Evolutionary conservation across 2,888 invertebrate genomes (phyloP), one percentile per base, ranked within the genome.

Genomic region (Chloroclysta siterata): DNA sequence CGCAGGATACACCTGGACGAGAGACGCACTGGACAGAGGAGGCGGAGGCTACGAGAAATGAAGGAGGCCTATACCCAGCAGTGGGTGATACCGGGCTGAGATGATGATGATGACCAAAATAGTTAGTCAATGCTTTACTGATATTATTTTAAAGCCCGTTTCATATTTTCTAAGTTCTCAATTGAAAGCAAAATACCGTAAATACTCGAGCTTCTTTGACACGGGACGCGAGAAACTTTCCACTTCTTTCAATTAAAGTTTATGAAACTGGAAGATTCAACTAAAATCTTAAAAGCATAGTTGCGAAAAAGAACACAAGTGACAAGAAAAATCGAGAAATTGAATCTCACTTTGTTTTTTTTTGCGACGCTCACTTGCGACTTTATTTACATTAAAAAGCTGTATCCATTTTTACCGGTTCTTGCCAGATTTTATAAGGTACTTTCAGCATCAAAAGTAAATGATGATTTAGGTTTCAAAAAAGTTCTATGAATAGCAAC

Each of bases 271-370:
- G 56, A 33, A 53, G 53, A 65, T 36, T 46, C 28, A 60, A 51
- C 58, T 46, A 58, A 51, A 67, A 63, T 47, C 47, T 46, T 65
- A 53, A 60, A 62, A 55, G 55, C 47, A 48, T 53, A 53, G 59
- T 60, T 55, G 42, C n/a, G 36, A 53, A 61, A 76, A 76, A 57
- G 58, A 58, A 61, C 48, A 62, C 57, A 5, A 44, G 63, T 59
- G 41, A 53, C 59, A 53, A 17, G 29, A 39, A 54, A 54, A 53
- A 53, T 50, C 15, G 36, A 50, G 60, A 53, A 66, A 68, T 61
- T 63, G 65, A 62, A 65, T 62, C n/a, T n/a, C n/a, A 50, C 63
- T 56, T n/a, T n/a, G n/a, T n/a, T n/a, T n/a, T n/a, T 55, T 56
- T 67, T 60, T 65, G 47, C 42, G 33, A 58, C 60, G 44, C 48